Evolutionary conservation across 2,113 vertebrate genomes (phyloP).

Genomic region (Lipophrys pholis): DNA sequence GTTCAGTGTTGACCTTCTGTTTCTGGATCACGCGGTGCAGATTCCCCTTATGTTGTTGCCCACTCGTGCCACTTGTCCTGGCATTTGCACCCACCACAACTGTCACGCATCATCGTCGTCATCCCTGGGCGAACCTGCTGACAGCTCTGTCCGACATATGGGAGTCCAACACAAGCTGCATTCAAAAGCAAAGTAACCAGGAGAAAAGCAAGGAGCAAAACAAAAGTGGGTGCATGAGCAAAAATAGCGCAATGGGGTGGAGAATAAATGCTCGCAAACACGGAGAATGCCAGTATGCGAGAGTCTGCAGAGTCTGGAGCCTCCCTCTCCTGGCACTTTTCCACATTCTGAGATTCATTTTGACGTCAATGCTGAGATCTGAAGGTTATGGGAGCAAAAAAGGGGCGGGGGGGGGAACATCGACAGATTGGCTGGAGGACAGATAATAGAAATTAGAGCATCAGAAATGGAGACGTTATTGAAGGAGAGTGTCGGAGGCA

Average conservation of each 20-base stretch:
- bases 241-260: slow-evolving; percentile 12
- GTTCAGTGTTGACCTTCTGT: slow-evolving; percentile 10
- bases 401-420: slow-evolving; percentile 6
- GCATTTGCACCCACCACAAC: slow-evolving; percentile 29
- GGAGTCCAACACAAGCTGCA: slow-evolving; percentile 39
- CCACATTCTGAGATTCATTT: slow-evolving; percentile 53
- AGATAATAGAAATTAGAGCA: slow-evolving; percentile 31
- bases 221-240: slow-evolving; percentile 6
- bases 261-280: slow-evolving; percentile 12
- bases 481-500: slow-evolving; percentile 21
- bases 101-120: slow-evolving; percentile 48
- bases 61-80: slow-evolving; percentile 39
- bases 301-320: slow-evolving; percentile 29
- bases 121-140: slow-evolving; percentile 15
- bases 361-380: slow-evolving; percentile 64
- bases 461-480: slow-evolving; percentile 33
- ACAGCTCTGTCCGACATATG: slow-evolving; percentile 45
- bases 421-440: not conserved
- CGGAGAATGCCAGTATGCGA: slow-evolving; percentile 15
- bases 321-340: slow-evolving; percentile 34
- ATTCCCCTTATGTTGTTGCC: not conserved
- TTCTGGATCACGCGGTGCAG: slow-evolving; percentile 1
- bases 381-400: slow-evolving; percentile 33
- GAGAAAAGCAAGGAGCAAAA: not conserved
- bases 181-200: slow-evolving; percentile 26